Evolutionary conservation across 2,888 invertebrate genomes (phyloP), one percentile per base, ranked within the genome.

Genomic region (Cancer borealis): DNA sequence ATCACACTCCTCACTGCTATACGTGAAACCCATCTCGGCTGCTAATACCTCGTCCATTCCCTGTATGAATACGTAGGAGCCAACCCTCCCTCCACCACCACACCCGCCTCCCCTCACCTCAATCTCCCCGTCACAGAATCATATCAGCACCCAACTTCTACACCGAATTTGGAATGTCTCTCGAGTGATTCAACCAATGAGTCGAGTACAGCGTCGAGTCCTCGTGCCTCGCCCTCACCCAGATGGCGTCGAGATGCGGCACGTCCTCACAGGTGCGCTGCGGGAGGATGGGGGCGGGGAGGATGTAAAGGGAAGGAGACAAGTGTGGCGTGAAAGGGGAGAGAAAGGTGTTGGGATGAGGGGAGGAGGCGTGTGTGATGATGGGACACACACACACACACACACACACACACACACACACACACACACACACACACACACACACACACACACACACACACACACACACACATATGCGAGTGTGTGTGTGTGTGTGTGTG

Each of bases 131-230:
- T 12, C 79, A 79, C 12, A 10, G 79, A 79, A 79, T 79, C 79
- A 26, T 79, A 79, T 79, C 79, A 79, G 79, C 79, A 10, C 26
- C 30, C 12, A 79, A 79, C 79, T 79, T 79, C 79, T 79, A 30
- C 30, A 79, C 6, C 30, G 30, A 30, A 79, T 79, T 79, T 14
- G 79, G 14, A 79, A 79, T 30, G 30, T 79, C 30, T 79, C 79
- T 79, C 30, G 79, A 79, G 79, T 26, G 30, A 12, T 79, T 79
- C 79, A 79, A 79, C 21, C 30, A 30, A 30, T 79, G 79, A 79
- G 79, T 79, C 79, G 79, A 79, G 79, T 30, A 26, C 17, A 79
- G 30, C 79, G 79, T 14, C 79, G 79, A 17, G 79, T 79, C 79
- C 79, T 79, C 30, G 12, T 26, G 79, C 30, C 26, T 30, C 30